These are phyloP conservation scores for Sipha flava DNA, from an alignment of 1,140 invertebrate species.

Conservation along the genomic window DNA sequence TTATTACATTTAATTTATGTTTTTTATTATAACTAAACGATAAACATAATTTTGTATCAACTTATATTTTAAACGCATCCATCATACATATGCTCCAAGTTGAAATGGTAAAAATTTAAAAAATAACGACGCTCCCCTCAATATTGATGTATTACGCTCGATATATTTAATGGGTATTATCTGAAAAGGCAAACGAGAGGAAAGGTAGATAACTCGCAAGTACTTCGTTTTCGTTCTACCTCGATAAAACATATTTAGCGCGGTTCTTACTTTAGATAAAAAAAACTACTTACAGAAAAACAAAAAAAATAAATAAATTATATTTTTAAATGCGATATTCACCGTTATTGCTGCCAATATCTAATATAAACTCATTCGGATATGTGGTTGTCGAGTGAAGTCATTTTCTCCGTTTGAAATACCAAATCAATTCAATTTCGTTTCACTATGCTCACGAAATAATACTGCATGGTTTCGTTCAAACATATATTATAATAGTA, in stretches of 20 bases:
- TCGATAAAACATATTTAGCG: constrained; percentile 3
- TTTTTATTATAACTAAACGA: too few relatives aligned
- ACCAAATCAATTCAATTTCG: too few relatives aligned
- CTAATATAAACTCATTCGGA: too few relatives aligned
- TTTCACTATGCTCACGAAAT: too few relatives aligned
- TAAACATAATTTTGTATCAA: not conserved
- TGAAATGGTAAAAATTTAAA: not conserved
- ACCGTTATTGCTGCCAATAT: not conserved
- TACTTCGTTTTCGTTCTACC: not conserved
- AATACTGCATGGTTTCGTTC: too few relatives aligned
- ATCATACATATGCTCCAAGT: not conserved
- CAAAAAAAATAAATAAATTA: not conserved
- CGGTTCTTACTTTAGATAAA: not conserved
- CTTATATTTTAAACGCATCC: not conserved
- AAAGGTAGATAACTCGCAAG: constrained; percentile 4
- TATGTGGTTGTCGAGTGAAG: too few relatives aligned
- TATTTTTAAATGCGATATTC: not conserved
- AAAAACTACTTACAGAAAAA: not conserved
- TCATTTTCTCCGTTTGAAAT: too few relatives aligned
- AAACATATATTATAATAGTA: too few relatives aligned
- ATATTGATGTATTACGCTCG: not conserved
- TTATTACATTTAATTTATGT: too few relatives aligned
- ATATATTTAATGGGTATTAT: not conserved
- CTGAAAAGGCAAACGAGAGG: not conserved
- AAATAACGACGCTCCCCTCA: not conserved